Percentiles rank a stretch among this genome's conserved stretches.
Conservation (phyloP, 1,140 invertebrate genomes). For the Drosophila fuyamai region DNA sequence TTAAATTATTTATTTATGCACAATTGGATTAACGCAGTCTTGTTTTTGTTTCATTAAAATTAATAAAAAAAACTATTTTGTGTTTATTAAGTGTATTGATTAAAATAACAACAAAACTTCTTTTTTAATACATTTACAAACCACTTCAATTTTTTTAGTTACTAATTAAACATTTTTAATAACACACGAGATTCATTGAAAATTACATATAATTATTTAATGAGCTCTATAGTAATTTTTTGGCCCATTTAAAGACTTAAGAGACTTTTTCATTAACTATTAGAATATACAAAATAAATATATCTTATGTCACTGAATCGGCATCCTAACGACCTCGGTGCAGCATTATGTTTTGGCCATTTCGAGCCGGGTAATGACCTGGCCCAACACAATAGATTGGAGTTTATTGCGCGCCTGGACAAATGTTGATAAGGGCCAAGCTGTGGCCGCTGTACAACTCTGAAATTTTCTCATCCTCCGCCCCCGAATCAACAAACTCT, state of each 20-base stretch:
- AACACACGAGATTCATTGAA: too few relatives aligned
- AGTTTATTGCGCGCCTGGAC: constrained; percentile 50
- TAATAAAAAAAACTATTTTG: too few relatives aligned
- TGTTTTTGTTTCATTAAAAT: too few relatives aligned
- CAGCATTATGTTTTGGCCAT: constrained; percentile 4
- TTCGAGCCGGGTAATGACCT: constrained; percentile 32
- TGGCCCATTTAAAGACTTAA: background rate
- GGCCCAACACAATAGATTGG: constrained; percentile 36
- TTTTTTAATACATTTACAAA: too few relatives aligned
- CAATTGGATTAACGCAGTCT: too few relatives aligned
- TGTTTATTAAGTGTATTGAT: too few relatives aligned
- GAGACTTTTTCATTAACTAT: background rate
- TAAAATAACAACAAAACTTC: too few relatives aligned
- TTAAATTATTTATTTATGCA: too few relatives aligned
- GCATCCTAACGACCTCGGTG: background rate
- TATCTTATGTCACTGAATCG: constrained; percentile 6
- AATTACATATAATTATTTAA: too few relatives aligned
- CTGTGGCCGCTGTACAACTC: constrained; percentile 6
- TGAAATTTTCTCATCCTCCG: constrained; percentile 7
- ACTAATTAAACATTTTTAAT: too few relatives aligned
- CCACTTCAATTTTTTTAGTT: too few relatives aligned
- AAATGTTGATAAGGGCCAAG: constrained; percentile 49
- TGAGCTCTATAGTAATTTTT: too few relatives aligned
- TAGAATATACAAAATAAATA: background rate
- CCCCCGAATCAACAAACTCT: constrained; percentile 2